Evolutionary conservation across 2,113 vertebrate genomes (phyloP), one percentile per base, ranked within the genome.

Genomic region (Chloroceryle aenea): DNA sequence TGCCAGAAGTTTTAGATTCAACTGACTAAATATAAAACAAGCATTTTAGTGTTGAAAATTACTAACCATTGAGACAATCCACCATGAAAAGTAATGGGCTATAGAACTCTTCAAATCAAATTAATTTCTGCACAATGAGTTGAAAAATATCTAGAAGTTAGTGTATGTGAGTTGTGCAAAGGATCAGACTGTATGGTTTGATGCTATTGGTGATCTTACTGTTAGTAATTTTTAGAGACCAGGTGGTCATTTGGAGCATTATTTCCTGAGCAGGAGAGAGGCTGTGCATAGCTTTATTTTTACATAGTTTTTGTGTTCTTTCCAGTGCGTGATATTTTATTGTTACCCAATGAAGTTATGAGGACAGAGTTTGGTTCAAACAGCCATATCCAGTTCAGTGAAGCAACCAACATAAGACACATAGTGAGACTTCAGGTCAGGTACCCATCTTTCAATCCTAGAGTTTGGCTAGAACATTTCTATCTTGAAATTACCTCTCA

Each of bases 121-220:
- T 48, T 48, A 0, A 34, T 22, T 63, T 91, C 38, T 74, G 2
- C 9, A 52, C 9, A 29, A 7, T 13, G 22, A 23, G 6, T 1
- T 63, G 30, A 78, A 38, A 84, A 67, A 53, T 47, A 68, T 26
- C 30, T 18, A 4, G n/a, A 19, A 6, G 7, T 4, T 68, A 11
- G 2, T 12, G 2, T 15, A 18, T 47, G 6, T 4, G 12, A 53
- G 4, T 55, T 32, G 1, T 21, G 1, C 5, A 15, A 38, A 69
- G 11, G 14, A 21, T 29, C 23, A 27, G 4, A 42, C 3, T 62
- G 3, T 18, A 22, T 30, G 19, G 21, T 30, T 6, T 34, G 13
- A 66, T 50, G 8, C 4, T 72, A 2, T 5, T 22, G 6, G 2
- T 29, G 16, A 29, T 42, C 47, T 66, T 72, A 52, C 5, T 30